phyloP scores from a whole-genome alignment of 2,888 invertebrate genomes.

The Conchocele bisecta region DNA sequence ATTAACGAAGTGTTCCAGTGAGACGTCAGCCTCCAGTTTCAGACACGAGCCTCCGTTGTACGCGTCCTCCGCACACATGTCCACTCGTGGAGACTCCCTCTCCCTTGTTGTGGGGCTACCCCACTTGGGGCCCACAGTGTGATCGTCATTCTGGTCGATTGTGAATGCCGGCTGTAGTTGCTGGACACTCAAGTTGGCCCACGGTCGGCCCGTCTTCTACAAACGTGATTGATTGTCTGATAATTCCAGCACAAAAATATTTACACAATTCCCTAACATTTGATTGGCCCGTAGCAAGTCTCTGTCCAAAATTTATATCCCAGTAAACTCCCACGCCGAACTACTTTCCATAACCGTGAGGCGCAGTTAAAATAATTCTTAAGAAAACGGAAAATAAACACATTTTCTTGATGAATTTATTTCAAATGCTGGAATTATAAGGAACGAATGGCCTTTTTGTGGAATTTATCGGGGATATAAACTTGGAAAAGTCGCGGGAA shows the following conservation, averaged over 20 bases:
- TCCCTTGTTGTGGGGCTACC: conserved; percentile 14
- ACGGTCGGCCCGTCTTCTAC: conserved; percentile 41
- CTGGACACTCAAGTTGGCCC: conserved; percentile 74
- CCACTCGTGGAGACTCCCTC: conserved; percentile 35
- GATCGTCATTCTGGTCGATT: conserved; percentile 45
- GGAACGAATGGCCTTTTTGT: too few relatives aligned
- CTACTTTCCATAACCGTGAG: too few relatives aligned
- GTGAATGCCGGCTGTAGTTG: conserved; percentile 68
- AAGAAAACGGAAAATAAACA: too few relatives aligned
- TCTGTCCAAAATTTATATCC: too few relatives aligned
- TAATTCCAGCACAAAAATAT: neutral
- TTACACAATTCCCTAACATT: neutral
- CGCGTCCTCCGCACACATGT: conserved; percentile 50
- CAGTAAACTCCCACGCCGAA: too few relatives aligned
- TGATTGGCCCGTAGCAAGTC: too few relatives aligned
- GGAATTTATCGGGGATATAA: too few relatives aligned
- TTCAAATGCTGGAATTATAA: too few relatives aligned
- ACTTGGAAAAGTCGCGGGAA: too few relatives aligned
- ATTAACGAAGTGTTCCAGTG: neutral
- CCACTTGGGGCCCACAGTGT: neutral
- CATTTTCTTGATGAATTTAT: too few relatives aligned
- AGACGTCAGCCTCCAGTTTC: conserved; percentile 51
- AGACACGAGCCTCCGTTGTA: conserved; percentile 64
- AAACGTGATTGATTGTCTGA: neutral
- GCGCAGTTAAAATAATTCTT: neutral